Conservation (phyloP, 1,140 invertebrate species). For the Belonocnema kinseyi region DNA sequence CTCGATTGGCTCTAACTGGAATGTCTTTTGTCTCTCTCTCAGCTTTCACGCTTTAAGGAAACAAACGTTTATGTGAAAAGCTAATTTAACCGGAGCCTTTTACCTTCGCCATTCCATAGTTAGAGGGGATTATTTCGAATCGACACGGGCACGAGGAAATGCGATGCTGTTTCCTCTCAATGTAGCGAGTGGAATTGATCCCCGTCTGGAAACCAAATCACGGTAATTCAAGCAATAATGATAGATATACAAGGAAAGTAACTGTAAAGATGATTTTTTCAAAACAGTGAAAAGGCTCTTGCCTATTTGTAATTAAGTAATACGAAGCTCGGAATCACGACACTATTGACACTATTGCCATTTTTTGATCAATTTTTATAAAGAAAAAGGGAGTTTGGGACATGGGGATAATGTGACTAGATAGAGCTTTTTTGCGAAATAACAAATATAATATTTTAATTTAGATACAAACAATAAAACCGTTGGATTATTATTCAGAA, state of each 20-base stretch:
- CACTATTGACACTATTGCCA: too few species aligned
- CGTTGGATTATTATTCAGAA: too few species aligned
- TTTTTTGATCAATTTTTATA: too few species aligned
- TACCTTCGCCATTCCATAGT: conserved; percentile 33
- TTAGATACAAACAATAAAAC: too few species aligned
- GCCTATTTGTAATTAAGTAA: too few species aligned
- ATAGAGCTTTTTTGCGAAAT: too few species aligned
- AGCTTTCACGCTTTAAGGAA: conserved; percentile 44
- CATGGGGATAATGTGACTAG: too few species aligned
- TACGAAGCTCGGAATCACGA: too few species aligned
- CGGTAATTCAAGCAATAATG: conserved; percentile 27
- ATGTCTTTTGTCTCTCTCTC: conserved; percentile 33
- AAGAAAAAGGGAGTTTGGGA: too few species aligned
- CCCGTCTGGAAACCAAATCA: conserved; percentile 49
- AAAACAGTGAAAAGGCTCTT: too few species aligned
- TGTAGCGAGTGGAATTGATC: conserved; percentile 44
- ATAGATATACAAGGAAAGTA: conserved; percentile 34
- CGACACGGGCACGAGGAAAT: conserved; percentile 32
- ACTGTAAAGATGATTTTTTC: conserved; percentile 27
- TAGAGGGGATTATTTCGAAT: conserved; percentile 52
- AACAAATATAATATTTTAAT: too few species aligned
- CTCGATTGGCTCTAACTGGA: conserved; percentile 32
- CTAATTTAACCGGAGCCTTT: conserved; percentile 51
- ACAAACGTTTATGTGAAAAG: conserved; percentile 55
- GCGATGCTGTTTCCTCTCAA: conserved; percentile 34